Evolutionary conservation across 2,888 invertebrate genomes (phyloP).

Genomic region (Philonicus albiceps): DNA sequence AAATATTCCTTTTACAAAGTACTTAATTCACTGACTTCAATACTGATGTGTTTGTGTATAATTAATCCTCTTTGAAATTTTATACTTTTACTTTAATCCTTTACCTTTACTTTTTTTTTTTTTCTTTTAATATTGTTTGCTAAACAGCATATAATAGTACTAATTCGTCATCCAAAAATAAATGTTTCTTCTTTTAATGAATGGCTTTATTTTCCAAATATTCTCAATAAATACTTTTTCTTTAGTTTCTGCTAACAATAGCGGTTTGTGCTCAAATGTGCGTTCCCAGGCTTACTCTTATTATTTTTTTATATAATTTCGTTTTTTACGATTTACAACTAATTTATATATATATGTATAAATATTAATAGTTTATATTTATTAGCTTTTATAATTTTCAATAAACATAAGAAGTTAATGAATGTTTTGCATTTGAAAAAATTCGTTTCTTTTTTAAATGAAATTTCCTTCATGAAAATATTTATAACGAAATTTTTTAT

Average conservation of each 20-base stretch:
- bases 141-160: conserved; percentile 19
- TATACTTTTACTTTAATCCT: not conserved
- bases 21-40: conserved; percentile 27
- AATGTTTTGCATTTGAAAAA: not conserved
- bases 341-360: not conserved
- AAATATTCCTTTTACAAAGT: conserved; percentile 14
- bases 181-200: conserved; percentile 14
- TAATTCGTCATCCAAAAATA: conserved; percentile 26
- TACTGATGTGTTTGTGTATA: conserved; percentile 36
- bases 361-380: not conserved
- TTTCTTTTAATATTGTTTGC: not conserved
- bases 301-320: conserved; percentile 10
- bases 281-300: conserved; percentile 36
- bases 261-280: conserved; percentile 40
- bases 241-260: conserved; percentile 30
- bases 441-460: not conserved
- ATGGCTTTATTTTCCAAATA: conserved; percentile 36
- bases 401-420: not conserved
- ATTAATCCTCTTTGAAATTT: not conserved
- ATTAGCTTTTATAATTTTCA: not conserved
- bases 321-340: not conserved
- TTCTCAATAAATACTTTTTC: conserved; percentile 31
- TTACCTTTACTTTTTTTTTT: not conserved
- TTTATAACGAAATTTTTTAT: not conserved
- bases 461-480: not conserved